Conservation (phyloP, 2,113 vertebrate genomes). For the Hoplias malabaricus region DNA sequence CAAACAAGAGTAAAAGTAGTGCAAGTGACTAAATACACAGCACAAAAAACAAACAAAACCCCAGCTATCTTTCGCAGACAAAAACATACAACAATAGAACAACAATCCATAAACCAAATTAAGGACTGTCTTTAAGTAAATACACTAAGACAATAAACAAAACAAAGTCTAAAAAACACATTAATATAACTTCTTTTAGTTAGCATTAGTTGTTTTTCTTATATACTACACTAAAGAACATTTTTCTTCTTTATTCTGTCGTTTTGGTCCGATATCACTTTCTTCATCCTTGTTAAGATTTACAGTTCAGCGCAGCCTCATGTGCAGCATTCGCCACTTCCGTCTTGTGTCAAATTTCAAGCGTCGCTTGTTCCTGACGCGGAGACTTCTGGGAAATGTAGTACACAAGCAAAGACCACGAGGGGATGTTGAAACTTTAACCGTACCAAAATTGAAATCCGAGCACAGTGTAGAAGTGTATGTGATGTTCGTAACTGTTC, state of each 20-base stretch:
- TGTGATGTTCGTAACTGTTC: too few relatives aligned
- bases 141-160: too few relatives aligned
- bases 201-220: background rate
- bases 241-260: background rate
- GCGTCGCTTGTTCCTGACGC: background rate
- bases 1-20: too few relatives aligned
- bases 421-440: background rate
- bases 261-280: background rate
- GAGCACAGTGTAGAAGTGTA: too few relatives aligned
- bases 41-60: background rate
- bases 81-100: too few relatives aligned
- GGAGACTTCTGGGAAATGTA: constrained; percentile 69
- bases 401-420: constrained; percentile 18
- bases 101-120: too few relatives aligned
- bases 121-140: too few relatives aligned
- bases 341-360: constrained; percentile 45
- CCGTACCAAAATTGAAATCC: too few relatives aligned
- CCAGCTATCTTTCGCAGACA: background rate
- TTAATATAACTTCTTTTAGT: too few relatives aligned
- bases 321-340: constrained; percentile 31
- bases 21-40: background rate
- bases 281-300: background rate
- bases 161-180: too few relatives aligned
- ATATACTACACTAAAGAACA: background rate
- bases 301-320: background rate